phyloP scores from a whole-genome alignment of 2,113 vertebrate genomes.

The Podarcis muralis region DNA sequence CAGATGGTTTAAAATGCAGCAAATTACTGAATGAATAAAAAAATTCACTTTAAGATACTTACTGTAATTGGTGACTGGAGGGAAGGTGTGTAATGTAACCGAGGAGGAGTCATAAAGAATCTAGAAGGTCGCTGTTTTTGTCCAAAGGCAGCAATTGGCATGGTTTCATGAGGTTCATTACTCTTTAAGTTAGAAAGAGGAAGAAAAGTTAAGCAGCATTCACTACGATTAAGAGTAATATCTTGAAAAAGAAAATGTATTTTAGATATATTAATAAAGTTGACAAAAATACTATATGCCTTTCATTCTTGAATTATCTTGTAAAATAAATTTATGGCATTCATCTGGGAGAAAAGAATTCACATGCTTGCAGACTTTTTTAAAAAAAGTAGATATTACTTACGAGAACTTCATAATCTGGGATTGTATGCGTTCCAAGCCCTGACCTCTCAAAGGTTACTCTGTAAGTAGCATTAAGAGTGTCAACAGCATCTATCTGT shows the following conservation, averaged over 20 bases:
- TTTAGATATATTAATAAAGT: background rate
- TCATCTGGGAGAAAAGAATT: background rate
- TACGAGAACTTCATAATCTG: constrained; percentile 98
- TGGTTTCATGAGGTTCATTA: constrained; percentile 96
- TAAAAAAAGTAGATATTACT: constrained; percentile 62
- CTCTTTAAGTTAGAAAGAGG: constrained; percentile 81
- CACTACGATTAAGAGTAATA: constrained; percentile 8
- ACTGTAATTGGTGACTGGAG: constrained; percentile 90
- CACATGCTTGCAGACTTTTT: constrained; percentile 3
- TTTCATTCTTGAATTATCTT: background rate
- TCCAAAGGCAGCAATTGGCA: constrained; percentile 97
- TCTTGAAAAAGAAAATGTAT: background rate
- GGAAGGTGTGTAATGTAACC: constrained; percentile 83
- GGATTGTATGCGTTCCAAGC: constrained; percentile 96
- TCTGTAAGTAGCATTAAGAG: constrained; percentile 93
- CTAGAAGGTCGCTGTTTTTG: constrained; percentile 93
- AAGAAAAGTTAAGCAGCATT: constrained; percentile 9
- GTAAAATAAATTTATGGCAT: background rate
- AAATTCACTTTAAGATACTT: constrained; percentile 37
- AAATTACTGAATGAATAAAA: background rate
- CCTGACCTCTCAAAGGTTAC: constrained; percentile 96
- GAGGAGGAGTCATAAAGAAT: constrained; percentile 91
- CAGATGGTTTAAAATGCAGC: background rate
- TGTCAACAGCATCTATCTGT: constrained; percentile 97
- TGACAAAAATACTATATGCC: background rate